These are phyloP conservation scores for Ariolimax columbianus DNA, from an alignment of 2,888 invertebrate species.

Conservation along the genomic window DNA sequence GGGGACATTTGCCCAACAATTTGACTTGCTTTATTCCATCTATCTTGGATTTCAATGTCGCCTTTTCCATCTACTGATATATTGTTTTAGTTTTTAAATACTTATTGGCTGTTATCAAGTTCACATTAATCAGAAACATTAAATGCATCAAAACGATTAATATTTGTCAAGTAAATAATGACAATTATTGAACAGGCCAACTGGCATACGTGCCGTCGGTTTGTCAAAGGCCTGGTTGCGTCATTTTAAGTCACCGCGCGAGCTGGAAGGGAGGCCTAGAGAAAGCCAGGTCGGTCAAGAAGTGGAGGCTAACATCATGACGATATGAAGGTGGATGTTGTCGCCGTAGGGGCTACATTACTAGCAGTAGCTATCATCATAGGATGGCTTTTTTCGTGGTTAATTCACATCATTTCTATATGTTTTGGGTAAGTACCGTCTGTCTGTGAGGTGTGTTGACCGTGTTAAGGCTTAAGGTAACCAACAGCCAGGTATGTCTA, in stretches of 20 bases:
- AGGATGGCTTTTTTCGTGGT: conserved; percentile 69
- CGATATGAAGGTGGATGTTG: conserved; percentile 68
- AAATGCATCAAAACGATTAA: no score
- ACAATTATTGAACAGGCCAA: not conserved
- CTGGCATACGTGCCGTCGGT: not conserved
- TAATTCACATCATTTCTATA: conserved; percentile 67
- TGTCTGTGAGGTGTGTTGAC: not conserved
- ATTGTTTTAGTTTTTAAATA: no score
- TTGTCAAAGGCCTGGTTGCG: not conserved
- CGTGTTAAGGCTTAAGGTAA: not conserved
- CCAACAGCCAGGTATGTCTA: no score
- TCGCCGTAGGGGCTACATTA: conserved; percentile 60
- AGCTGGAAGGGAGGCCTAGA: no score
- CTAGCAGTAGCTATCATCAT: conserved; percentile 60
- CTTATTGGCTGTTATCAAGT: no score
- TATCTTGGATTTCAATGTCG: no score
- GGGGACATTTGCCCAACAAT: no score
- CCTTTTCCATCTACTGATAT: no score
- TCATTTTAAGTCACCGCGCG: not conserved
- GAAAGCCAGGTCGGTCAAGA: not conserved
- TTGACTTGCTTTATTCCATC: no score
- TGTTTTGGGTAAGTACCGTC: conserved; percentile 68
- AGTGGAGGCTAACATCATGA: conserved; percentile 60
- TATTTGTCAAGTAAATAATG: not conserved
- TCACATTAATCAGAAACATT: no score